These are phyloP conservation scores for Mesodorylaimus sp. DNA, from an alignment of 2,888 invertebrate genomes.

Conservation along the genomic window DNA sequence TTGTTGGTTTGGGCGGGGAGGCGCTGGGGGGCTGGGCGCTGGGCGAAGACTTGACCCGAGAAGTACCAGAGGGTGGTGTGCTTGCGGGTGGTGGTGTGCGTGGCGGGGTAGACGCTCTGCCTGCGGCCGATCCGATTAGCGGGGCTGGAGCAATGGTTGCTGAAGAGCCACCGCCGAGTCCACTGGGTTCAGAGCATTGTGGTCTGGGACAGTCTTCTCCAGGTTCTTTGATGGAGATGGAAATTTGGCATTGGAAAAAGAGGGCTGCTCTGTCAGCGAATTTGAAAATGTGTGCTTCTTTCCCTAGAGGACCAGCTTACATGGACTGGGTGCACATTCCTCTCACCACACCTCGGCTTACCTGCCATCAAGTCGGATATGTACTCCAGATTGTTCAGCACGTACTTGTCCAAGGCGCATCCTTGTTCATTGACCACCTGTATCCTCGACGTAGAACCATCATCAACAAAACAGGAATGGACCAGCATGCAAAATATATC, in stretches of 20 bases:
- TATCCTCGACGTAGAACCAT: too few species aligned
- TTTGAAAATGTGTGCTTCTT: constrained; percentile 26
- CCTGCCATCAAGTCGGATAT: constrained; percentile 24
- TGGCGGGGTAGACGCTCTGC: neutral
- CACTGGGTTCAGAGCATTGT: constrained; percentile 4
- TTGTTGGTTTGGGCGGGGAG: too few species aligned
- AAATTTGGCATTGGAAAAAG: constrained; percentile 26
- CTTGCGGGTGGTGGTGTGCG: neutral
- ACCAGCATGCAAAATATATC: neutral
- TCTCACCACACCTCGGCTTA: too few species aligned
- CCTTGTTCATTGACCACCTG: constrained; percentile 19
- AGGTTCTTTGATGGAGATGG: constrained; percentile 20
- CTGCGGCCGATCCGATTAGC: constrained; percentile 8
- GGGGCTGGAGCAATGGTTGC: constrained; percentile 12
- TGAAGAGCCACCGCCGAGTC: constrained; percentile 12
- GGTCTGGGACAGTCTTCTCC: constrained; percentile 1
- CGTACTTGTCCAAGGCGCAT: constrained; percentile 18
- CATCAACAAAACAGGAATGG: neutral
- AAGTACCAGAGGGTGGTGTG: constrained; percentile 12
- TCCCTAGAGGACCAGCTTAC: too few species aligned
- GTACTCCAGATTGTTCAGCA: constrained; percentile 25
- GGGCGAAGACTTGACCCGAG: too few species aligned
- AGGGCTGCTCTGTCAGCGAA: constrained; percentile 24
- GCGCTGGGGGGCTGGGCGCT: too few species aligned
- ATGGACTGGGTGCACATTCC: too few species aligned